phyloP scores from a whole-genome alignment of 1,140 invertebrate genomes.

The Acromyrmex charruanus region DNA sequence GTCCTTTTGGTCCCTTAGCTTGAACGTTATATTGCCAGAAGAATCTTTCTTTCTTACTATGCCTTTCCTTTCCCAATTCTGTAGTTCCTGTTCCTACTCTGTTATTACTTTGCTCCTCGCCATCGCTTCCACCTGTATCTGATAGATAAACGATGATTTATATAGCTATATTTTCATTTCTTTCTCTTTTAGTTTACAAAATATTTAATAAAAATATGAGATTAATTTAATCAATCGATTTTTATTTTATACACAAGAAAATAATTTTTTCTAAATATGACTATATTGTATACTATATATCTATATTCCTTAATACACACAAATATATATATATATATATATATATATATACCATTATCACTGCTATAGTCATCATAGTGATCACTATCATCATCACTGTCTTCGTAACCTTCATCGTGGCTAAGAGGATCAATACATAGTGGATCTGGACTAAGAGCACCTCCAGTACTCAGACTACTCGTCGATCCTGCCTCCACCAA shows the following conservation, averaged over 20 bases:
- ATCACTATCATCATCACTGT: slow-evolving; percentile 92
- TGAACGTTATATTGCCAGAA: slow-evolving; percentile 99
- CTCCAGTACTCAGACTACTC: slow-evolving; percentile 94
- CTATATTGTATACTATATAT: background rate
- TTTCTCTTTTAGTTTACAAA: background rate
- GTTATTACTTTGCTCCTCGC: slow-evolving; percentile 88
- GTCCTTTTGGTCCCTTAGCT: slow-evolving; percentile 98
- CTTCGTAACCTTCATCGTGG: slow-evolving; percentile 92
- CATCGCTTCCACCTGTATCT: slow-evolving; percentile 86
- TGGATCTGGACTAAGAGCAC: slow-evolving; percentile 92
- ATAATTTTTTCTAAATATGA: background rate
- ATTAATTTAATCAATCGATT: background rate
- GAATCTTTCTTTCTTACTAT: slow-evolving; percentile 93
- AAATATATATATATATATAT: too few relatives aligned
- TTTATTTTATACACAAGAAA: slow-evolving; percentile 3
- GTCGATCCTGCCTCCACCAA: slow-evolving; percentile 94
- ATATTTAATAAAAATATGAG: background rate
- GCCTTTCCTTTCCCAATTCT: slow-evolving; percentile 81
- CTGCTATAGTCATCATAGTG: slow-evolving; percentile 95
- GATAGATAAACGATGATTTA: background rate
- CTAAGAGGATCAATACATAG: slow-evolving; percentile 91
- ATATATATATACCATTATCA: slow-evolving; percentile 89
- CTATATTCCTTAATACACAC: too few relatives aligned
- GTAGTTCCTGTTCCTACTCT: slow-evolving; percentile 83
- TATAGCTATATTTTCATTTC: background rate